Base-by-base conservation (phyloP, 2,797 vertebrate genomes). In the Heliangelus exortis region DNA sequence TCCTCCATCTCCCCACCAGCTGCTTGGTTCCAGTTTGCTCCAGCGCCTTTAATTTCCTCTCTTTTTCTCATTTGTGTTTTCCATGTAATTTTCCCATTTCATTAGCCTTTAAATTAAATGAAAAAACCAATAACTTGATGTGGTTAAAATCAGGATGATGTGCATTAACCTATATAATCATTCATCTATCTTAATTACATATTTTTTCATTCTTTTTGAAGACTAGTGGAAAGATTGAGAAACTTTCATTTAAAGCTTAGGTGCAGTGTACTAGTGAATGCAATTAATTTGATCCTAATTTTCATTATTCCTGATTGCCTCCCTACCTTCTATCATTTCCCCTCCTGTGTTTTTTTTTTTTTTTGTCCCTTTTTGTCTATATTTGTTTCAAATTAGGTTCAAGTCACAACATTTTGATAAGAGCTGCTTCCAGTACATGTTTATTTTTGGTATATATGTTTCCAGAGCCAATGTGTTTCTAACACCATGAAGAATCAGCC, bases 51-150 rank as follows among this genome's bases (percentile, higher is more conserved):
- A 54, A 36, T 69, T 81, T 87, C 81, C 66, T 63, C 36, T 39
- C n/a, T 3, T 45, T 76, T 62, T 41, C 45, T 93, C 50, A 12
- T 77, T 86, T 86, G 66, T 89, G 31, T 84, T 88, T 92, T 26
- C 48, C 34, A 1, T 73, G 45, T 81, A 47, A 31, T 85, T 82
- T 92, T 21, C 55, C 34, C 39, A 36, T 95, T 91, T 85, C 51
- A 62, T 94, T 93, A 78, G 26, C 72, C 92, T 87, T 92, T 54
- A 72, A 74, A 91, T 92, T 65, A 83, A 80, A 84, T 84, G 7
- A 43, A 87, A 89, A 87, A 69, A 6, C n/a, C 58, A 61, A 26
- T 85, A 72, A 29, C 23, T 83, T 67, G 45, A 57, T 2, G 0
- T 41, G 67, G 48, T 91, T 89, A 34, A 89, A 73, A 31, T 63